Evolutionary conservation across 2,113 vertebrate genomes (phyloP), one percentile per base, ranked within the genome.

Genomic region (Dunckerocampus dactyliophorus): DNA sequence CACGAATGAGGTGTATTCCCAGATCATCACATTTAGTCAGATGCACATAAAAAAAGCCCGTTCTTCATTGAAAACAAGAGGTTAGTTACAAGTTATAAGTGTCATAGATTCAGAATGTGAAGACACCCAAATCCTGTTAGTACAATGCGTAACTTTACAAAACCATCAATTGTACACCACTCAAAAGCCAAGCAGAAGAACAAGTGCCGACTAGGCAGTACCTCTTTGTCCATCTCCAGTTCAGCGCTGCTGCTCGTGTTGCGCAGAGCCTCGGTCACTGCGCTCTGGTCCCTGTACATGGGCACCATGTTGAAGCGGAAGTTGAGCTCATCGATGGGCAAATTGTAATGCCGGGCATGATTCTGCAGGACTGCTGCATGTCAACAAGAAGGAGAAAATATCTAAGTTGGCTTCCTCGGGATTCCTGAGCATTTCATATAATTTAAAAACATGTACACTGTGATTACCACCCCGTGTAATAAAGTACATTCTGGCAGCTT

Each of bases 261-360:
- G 76, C 76, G 86, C 19, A 89, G 65, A 24, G 88, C 89, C 76
- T 94, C 91, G 12, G 58, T 74, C 39, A 92, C 87, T 0, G 64
- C 49, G 0, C 50, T 66, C 86, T 93, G 92, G 67, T 95, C 92
- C 52, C 91, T 85, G 68, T 92, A 95, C 6, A 4, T 8, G 0
- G 92, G 86, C 50, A 92, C 31, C 54, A 94, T 0, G 21, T 85
- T 92, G 68, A 91, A 95, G 54, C 81, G 80, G 66, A 95, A 95
- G 72, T 63, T 92, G 53, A 95, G 90, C 76, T 95, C 93, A 3
- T 95, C 93, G 6, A 94, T 93, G 47, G 93, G 92, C 67, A 94
- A 72, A 72, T 91, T 94, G 69, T 94, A 92, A 47, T 81, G 88
- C 4, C 93, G 84, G 24, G 93, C 89, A 7, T 95, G 92, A 77